phyloP scores from a whole-genome alignment of 2,888 invertebrate species.

The Synanthedon vespiformis region DNA sequence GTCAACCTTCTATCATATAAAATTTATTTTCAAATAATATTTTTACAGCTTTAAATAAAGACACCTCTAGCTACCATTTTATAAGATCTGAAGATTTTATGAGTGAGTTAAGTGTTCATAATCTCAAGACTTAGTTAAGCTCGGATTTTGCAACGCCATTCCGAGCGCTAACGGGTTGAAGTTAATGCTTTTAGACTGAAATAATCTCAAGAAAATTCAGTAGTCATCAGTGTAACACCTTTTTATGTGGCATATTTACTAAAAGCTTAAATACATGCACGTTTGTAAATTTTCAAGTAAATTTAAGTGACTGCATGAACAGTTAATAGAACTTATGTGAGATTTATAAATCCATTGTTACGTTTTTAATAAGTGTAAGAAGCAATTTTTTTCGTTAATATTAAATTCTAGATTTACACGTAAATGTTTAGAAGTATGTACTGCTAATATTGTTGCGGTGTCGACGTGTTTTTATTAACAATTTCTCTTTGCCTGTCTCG shows the following conservation, averaged over 20 bases:
- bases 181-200: constrained; percentile 4
- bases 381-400: no score
- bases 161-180: constrained; percentile 9
- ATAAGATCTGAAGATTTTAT: constrained; percentile 1
- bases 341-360: no score
- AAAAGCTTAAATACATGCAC: no score
- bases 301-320: no score
- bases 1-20: no score
- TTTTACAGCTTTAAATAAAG: not conserved
- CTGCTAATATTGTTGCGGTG: no score
- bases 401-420: no score
- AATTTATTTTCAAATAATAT: not conserved
- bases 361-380: no score
- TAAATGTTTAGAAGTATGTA: no score
- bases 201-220: not conserved
- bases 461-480: not conserved
- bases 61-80: not conserved
- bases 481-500: not conserved
- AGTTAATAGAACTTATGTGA: no score
- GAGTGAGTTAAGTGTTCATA: constrained; percentile 10
- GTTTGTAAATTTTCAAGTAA: no score
- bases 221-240: not conserved
- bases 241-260: not conserved
- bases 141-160: constrained; percentile 9
- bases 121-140: constrained; percentile 11